Evolutionary conservation across 2,888 invertebrate species (phyloP).

Genomic region (Cryptosula pallasiana): DNA sequence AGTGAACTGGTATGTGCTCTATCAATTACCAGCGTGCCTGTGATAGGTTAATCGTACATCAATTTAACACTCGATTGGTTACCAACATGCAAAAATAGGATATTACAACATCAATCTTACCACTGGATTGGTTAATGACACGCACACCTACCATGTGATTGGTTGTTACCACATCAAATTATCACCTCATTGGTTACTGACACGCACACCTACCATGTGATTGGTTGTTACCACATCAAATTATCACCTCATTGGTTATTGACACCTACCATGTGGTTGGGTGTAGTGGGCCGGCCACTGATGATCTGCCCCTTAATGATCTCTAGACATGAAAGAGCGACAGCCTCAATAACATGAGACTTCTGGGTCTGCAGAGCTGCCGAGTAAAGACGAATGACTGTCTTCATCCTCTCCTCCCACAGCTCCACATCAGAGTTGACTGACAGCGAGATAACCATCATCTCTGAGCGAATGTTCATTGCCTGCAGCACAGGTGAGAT

Average conservation of each 20-base stretch:
- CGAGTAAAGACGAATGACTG: slow-evolving; percentile 23
- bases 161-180: no score
- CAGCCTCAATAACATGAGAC: slow-evolving; percentile 81
- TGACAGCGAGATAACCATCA: not conserved
- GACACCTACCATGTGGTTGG: slow-evolving; percentile 32
- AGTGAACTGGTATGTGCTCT: no score
- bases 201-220: no score
- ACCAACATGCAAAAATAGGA: no score
- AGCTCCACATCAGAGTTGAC: not conserved
- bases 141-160: no score
- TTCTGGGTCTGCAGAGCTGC: slow-evolving; percentile 57
- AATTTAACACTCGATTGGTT: no score
- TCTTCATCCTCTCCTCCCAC: slow-evolving; percentile 25
- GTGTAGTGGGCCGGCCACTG: slow-evolving; percentile 38
- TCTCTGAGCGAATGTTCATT: slow-evolving; percentile 4
- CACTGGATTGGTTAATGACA: no score
- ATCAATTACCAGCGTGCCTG: no score
- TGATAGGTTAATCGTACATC: no score
- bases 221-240: no score
- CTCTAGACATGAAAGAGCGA: slow-evolving; percentile 85
- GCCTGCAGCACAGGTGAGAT: not conserved
- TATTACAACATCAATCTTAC: no score
- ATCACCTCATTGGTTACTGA: no score
- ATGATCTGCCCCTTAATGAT: slow-evolving; percentile 66
- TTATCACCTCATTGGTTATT: not conserved